These are phyloP conservation scores for Lutraria rhynchaena DNA, from an alignment of 1,140 invertebrate genomes.

Conservation along the genomic window DNA sequence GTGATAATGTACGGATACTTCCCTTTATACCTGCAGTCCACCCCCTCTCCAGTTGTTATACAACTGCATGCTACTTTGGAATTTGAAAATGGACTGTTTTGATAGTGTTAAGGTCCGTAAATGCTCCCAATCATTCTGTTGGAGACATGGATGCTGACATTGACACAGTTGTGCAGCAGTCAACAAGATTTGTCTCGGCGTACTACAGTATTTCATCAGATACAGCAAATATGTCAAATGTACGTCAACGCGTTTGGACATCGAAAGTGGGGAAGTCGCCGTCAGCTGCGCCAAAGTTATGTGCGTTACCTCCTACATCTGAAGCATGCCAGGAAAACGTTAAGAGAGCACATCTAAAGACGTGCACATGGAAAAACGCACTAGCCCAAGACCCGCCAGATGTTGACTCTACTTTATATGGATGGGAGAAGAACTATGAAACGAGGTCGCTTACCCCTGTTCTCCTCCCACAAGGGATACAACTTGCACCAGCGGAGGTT, in stretches of 20 bases:
- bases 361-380: conserved; percentile 29
- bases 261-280: background rate
- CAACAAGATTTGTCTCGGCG: conserved; percentile 15
- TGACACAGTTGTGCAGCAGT: background rate
- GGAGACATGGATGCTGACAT: background rate
- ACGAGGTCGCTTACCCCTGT: background rate
- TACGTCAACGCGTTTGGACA: background rate
- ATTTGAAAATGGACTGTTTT: background rate
- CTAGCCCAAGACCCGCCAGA: background rate
- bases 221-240: conserved; percentile 2
- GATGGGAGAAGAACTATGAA: background rate
- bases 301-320: conserved; percentile 2
- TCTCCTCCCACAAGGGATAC: background rate
- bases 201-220: conserved; percentile 4
- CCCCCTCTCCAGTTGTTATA: conserved; percentile 10
- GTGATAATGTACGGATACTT: background rate
- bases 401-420: conserved; percentile 1
- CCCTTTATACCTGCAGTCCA: background rate
- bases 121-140: too few species aligned
- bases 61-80: background rate
- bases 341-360: conserved; percentile 51
- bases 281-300: background rate
- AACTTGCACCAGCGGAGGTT: conserved; percentile 15
- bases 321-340: conserved; percentile 31
- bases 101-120: background rate